Base-by-base conservation (phyloP, 2,113 vertebrate species). In the Mellivora capensis region DNA sequence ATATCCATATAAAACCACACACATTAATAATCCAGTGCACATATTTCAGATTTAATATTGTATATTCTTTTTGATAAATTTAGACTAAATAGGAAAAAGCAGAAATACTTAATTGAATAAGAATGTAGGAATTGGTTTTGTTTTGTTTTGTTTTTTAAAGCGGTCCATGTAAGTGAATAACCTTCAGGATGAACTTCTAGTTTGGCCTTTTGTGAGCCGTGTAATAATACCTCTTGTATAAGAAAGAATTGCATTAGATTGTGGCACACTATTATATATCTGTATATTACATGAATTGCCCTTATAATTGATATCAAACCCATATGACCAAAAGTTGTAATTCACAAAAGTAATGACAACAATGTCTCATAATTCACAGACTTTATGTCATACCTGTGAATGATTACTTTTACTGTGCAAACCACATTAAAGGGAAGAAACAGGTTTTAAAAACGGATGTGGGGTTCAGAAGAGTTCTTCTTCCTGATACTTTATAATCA, bases 281-380 rank as follows among this genome's bases (percentile, higher is more conserved):
- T 96, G 88, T 96, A 94, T 97, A 87, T 96, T 95, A 95, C 90
- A 94, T 96, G 95, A 95, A 93, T 97, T 97, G 83, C 71, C 93
- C 47, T 96, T 90, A 85, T 79, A 97, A 97, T 96, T 97, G 95
- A 97, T 98, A 95, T 96, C 96, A 98, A 97, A 93, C 92, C 72
- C 80, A 89, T 96, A 85, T 95, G 91, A 97, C 97, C 97, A 95
- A 97, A 98, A 97, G 98, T 98, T 98, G 82, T 98, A 98, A 98
- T 95, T 98, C 97, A 96, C 39, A 76, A 62, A 90, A 94, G 93
- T 95, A 94, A 97, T 98, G 98, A 97, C 98, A 98, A 91, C 97
- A 93, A 0, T 91, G 96, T 98, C 98, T 97, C 97, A 97, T 98
- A 98, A 98, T 93, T 98, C 98, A 98, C 64, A 91, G 95, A 69